Percentiles rank a stretch among this genome's conserved stretches.
Evolutionary conservation across 2,888 invertebrate genomes (phyloP).

Genomic region (Eremobia ochroleuca): DNA sequence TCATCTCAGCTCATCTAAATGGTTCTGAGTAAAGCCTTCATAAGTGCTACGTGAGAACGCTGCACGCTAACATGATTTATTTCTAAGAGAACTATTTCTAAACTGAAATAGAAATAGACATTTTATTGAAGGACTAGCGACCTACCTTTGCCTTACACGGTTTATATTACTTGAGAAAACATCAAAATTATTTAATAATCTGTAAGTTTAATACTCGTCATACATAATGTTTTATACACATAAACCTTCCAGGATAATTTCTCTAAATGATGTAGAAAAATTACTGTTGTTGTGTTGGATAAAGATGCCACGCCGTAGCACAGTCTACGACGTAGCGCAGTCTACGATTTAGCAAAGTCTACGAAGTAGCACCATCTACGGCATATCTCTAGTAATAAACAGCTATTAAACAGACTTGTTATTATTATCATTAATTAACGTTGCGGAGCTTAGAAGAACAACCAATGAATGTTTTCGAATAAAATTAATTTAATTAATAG

Average conservation of each 20-base stretch:
- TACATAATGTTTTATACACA: too few species aligned
- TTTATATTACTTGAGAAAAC: background rate
- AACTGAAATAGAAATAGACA: background rate
- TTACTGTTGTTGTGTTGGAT: too few species aligned
- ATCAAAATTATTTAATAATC: too few species aligned
- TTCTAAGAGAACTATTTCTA: background rate
- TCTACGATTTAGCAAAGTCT: background rate
- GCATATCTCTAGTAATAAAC: background rate
- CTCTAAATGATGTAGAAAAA: background rate
- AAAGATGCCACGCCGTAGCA: background rate
- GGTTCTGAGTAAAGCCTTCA: constrained; percentile 35
- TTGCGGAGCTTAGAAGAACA: too few species aligned
- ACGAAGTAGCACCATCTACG: background rate
- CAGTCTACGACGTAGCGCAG: background rate
- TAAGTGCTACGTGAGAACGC: constrained; percentile 24
- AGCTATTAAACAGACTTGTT: background rate
- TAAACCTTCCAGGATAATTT: background rate
- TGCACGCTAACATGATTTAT: constrained; percentile 7
- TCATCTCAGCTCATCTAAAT: constrained; percentile 46
- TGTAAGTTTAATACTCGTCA: too few species aligned
- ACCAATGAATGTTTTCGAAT: too few species aligned
- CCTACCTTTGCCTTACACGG: background rate
- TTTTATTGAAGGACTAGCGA: background rate
- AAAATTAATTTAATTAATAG: too few species aligned
- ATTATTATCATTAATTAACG: too few species aligned